Evolutionary conservation across 92 coral and sea anemone species (phyloP).

Genomic region (Anthopleura xanthogrammica): DNA sequence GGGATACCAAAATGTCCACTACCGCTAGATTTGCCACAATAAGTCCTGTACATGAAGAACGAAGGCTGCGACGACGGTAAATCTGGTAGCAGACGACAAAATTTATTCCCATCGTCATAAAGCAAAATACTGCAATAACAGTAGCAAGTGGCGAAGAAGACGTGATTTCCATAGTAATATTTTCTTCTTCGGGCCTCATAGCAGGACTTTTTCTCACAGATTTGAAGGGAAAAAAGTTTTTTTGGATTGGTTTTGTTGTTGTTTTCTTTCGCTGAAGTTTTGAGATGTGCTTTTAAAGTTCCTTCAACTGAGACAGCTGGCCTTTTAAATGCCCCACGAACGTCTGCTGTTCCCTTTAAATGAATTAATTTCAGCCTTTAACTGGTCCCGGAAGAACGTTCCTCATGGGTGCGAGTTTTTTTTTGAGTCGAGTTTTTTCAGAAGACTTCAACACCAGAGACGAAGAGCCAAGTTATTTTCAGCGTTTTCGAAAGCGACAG

Average conservation of each 20-base stretch:
- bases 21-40: constrained; percentile 96
- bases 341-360: background rate
- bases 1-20: constrained; percentile 89
- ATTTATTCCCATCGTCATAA: constrained; percentile 81
- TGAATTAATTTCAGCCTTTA: background rate
- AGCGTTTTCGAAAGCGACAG: constrained; percentile 6
- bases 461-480: background rate
- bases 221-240: background rate
- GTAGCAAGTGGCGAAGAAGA: constrained; percentile 82
- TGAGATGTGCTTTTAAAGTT: constrained; percentile 33
- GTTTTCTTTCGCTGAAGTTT: background rate
- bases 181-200: background rate
- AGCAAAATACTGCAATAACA: constrained; percentile 71
- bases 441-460: background rate
- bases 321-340: constrained; percentile 20
- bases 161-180: constrained; percentile 66
- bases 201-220: background rate
- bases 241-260: background rate
- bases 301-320: constrained; percentile 13
- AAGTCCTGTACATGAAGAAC: constrained; percentile 89
- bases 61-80: constrained; percentile 87
- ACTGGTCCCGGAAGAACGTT: background rate
- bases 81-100: constrained; percentile 81
- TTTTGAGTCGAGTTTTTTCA: background rate
- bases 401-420: background rate